Conservation (phyloP, 2,797 vertebrate genomes). For the Megalops cyprinoides region DNA sequence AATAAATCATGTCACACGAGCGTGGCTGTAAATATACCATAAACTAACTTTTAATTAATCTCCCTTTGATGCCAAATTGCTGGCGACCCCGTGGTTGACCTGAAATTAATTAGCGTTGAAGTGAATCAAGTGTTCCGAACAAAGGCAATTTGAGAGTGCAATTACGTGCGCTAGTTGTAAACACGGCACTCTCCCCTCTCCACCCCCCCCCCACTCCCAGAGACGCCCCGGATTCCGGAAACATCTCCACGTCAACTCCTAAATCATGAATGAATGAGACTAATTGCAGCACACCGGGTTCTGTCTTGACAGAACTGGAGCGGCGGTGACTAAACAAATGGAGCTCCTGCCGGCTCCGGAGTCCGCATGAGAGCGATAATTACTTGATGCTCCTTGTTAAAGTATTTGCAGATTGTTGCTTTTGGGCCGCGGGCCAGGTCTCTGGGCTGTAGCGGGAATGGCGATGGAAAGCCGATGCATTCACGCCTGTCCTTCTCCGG, state of each 20-base stretch:
- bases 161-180: no score
- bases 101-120: background rate
- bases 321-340: constrained; percentile 3
- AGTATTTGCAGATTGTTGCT: constrained; percentile 18
- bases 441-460: background rate
- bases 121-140: background rate
- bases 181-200: background rate
- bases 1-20: no score
- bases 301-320: constrained; percentile 9
- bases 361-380: constrained; percentile 10
- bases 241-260: background rate
- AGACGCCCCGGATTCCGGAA: background rate
- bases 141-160: background rate
- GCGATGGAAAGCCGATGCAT: constrained; percentile 5
- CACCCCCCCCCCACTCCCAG: background rate
- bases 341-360: background rate
- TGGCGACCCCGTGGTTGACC: background rate
- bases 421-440: constrained; percentile 7
- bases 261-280: constrained; percentile 10
- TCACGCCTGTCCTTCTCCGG: background rate
- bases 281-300: constrained; percentile 1
- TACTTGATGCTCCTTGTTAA: constrained; percentile 7
- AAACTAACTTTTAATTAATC: background rate
- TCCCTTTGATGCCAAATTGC: constrained; percentile 5
- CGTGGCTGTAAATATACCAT: background rate